phyloP scores from a whole-genome alignment of 1,140 invertebrate species.

The Achroia grisella region DNA sequence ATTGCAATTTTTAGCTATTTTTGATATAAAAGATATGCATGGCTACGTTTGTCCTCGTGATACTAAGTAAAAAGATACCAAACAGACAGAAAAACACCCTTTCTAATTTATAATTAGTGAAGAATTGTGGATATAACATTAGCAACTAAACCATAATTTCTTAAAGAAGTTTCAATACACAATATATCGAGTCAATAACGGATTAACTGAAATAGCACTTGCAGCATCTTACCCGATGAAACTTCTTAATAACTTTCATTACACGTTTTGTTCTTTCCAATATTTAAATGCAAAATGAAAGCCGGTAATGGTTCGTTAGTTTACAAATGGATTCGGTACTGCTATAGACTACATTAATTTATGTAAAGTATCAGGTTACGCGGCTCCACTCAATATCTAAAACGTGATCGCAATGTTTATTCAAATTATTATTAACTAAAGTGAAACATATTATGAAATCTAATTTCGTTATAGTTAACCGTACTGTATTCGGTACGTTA shows the following conservation, averaged over 20 bases:
- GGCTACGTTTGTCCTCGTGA: too few species aligned
- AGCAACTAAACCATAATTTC: too few species aligned
- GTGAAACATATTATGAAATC: not conserved
- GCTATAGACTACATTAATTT: conserved; percentile 42
- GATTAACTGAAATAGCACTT: conserved; percentile 5
- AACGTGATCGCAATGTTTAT: conserved; percentile 58
- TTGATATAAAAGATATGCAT: too few species aligned
- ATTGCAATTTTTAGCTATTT: too few species aligned
- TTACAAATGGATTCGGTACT: conserved; percentile 33
- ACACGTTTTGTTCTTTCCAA: conserved; percentile 49
- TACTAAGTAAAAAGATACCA: too few species aligned
- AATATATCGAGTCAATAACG: not conserved
- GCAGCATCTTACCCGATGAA: conserved; percentile 1
- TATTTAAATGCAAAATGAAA: conserved; percentile 55
- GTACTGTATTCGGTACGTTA: too few species aligned
- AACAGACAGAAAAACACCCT: too few species aligned
- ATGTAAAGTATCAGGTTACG: conserved; percentile 54
- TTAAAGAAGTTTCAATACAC: not conserved
- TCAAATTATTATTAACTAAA: conserved; percentile 27
- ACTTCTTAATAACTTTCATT: conserved; percentile 20
- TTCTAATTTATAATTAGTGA: too few species aligned
- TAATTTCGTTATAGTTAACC: not conserved
- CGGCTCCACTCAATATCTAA: conserved; percentile 37
- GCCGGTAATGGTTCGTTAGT: conserved; percentile 57
- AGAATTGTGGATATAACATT: too few species aligned